Conservation (phyloP, 2,113 vertebrate genomes). For the Pangasianodon gigas region DNA sequence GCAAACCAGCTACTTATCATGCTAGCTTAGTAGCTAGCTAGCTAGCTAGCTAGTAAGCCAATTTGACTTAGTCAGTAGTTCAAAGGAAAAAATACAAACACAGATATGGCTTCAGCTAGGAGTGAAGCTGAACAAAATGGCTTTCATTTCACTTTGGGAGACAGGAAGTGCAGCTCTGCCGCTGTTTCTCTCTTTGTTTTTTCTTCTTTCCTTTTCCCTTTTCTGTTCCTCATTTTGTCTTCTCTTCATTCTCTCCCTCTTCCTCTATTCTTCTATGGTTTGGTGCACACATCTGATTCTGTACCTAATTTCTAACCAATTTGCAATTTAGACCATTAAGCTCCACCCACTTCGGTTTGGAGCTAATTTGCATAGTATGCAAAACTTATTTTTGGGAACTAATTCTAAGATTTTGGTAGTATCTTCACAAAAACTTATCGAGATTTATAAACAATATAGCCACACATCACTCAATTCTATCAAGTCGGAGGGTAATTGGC, state of each 20-base stretch:
- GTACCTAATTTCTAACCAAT: neutral
- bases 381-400: neutral
- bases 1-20: neutral
- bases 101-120: neutral
- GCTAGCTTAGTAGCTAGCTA: neutral
- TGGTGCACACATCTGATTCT: neutral
- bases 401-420: neutral
- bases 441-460: neutral
- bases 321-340: neutral
- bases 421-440: neutral
- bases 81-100: neutral
- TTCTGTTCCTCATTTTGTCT: neutral
- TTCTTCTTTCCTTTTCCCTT: neutral
- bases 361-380: neutral
- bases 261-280: neutral
- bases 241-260: neutral
- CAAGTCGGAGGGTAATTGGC: neutral
- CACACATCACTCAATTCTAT: neutral
- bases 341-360: neutral
- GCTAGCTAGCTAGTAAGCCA: neutral
- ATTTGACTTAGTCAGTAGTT: neutral
- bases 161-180: too few species aligned
- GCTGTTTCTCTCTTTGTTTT: neutral
- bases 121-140: neutral
- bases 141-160: too few species aligned